Percentiles rank a stretch among this genome's conserved stretches.
These are phyloP conservation scores for Bombus huntii DNA, from an alignment of 1,140 invertebrate species.

Conservation along the genomic window DNA sequence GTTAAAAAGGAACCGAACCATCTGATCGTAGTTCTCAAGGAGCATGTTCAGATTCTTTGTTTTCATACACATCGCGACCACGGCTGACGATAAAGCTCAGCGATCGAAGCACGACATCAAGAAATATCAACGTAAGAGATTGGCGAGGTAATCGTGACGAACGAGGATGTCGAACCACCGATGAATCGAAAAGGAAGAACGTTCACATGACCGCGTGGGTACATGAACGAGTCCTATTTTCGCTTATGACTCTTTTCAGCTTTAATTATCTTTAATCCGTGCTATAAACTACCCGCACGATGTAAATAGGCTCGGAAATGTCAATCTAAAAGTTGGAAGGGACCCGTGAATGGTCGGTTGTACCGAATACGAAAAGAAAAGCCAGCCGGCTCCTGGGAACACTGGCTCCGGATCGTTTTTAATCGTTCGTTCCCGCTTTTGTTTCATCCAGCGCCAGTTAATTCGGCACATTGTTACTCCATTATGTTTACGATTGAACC, in stretches of 20 bases:
- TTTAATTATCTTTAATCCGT: conserved; percentile 67
- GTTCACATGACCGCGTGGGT: conserved; percentile 56
- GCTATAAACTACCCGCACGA: conserved; percentile 66
- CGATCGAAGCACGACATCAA: no score
- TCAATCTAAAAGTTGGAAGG: conserved; percentile 68
- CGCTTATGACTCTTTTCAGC: conserved; percentile 65
- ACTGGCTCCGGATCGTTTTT: conserved; percentile 1
- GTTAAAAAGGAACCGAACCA: no score
- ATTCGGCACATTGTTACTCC: conserved; percentile 51
- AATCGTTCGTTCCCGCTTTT: conserved; percentile 26
- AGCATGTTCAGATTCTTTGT: no score
- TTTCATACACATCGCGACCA: no score
- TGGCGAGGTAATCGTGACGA: conserved; percentile 51
- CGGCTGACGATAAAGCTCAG: neutral
- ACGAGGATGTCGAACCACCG: conserved; percentile 56
- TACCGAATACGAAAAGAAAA: neutral
- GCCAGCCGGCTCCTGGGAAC: conserved; percentile 10
- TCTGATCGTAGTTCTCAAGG: no score
- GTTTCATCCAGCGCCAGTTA: conserved; percentile 31
- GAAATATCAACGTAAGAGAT: no score
- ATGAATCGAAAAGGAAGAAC: conserved; percentile 62
- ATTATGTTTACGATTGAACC: conserved; percentile 30
- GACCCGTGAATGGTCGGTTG: conserved; percentile 44
- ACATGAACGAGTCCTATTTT: conserved; percentile 64
- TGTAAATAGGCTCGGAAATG: conserved; percentile 67